These are phyloP conservation scores for Eucera pruinosa DNA, from an alignment of 2,888 invertebrate species.

Conservation along the genomic window DNA sequence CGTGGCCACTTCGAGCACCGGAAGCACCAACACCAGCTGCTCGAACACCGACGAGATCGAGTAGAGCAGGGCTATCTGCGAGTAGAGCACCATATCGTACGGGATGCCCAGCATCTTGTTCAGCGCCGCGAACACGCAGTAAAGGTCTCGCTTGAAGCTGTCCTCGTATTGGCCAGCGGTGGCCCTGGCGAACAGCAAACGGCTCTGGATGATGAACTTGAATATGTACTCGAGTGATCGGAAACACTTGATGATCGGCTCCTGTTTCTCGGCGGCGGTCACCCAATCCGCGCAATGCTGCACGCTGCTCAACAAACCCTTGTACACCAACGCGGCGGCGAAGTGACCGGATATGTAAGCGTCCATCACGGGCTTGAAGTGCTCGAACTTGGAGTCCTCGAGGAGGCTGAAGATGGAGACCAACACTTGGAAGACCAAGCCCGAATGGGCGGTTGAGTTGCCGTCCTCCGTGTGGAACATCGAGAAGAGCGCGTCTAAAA, in stretches of 20 bases:
- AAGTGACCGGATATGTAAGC: constrained; percentile 97
- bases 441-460: constrained; percentile 94
- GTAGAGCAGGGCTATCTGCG: constrained; percentile 92
- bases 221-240: constrained; percentile 96
- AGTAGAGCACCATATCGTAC: constrained; percentile 90
- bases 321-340: constrained; percentile 97
- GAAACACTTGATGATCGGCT: constrained; percentile 95
- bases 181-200: constrained; percentile 92
- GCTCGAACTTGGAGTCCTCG: constrained; percentile 96
- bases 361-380: constrained; percentile 97
- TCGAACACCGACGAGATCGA: constrained; percentile 94
- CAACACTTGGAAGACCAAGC: constrained; percentile 95
- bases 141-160: constrained; percentile 92
- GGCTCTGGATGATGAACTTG: constrained; percentile 95
- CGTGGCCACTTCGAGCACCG: constrained; percentile 91
- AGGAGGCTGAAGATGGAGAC: constrained; percentile 96
- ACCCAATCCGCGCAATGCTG: constrained; percentile 96
- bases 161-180: constrained; percentile 96
- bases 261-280: constrained; percentile 93
- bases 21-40: constrained; percentile 90
- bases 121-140: constrained; percentile 91
- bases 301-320: constrained; percentile 94
- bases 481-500: constrained; percentile 96
- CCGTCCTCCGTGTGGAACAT: constrained; percentile 97
- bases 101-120: constrained; percentile 91